Evolutionary conservation across 2,113 vertebrate genomes (phyloP), one percentile per base, ranked within the genome.

Genomic region (Oreochromis niloticus): DNA sequence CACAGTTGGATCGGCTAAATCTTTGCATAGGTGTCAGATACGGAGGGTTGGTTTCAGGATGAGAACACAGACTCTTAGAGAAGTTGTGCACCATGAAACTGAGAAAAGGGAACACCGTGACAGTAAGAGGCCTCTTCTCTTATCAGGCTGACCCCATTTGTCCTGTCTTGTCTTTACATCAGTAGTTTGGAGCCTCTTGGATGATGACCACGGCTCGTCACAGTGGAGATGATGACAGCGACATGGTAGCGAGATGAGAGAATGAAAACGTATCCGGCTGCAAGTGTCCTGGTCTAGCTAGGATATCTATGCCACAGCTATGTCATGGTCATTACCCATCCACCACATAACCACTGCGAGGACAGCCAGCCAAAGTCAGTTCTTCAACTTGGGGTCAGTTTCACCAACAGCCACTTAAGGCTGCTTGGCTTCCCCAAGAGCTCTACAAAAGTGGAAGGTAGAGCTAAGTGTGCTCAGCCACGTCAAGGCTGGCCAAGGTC

Each of bases 321-420:
- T 87, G 86, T 84, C 88, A 84, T 24, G 55, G 80, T 80, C 88
- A 89, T 92, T 92, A 92, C 85, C 71, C 57, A 13, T 85, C 81
- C 52, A 59, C 82, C 36, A 55, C 46, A 36, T 79, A 83, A 84
- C 83, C 2, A 13, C 75, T 59, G 85, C n/a, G 2, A 83, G 88
- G 87, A 90, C 85, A 84, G 83, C 63, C 66, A 85, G 88, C 90
- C 79, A 85, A 89, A 88, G 88, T 80, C 90, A 83, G 83, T 89
- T 89, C 89, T 92, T 91, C 90, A 90, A 82, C 88, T 68, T 59
- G 8, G 82, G 85, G 84, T 86, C 88, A 89, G 88, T 90, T 90
- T 88, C 87, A 68, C 92, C 85, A 88, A 91, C 85, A 90, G 87
- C 92, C 88, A 92, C 93, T 94, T 92, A 93, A 93, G 85, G 84